Percentiles rank a stretch among this genome's conserved stretches.
Conservation (phyloP, 2,888 invertebrate genomes). For the Peribatodes rhomboidaria region DNA sequence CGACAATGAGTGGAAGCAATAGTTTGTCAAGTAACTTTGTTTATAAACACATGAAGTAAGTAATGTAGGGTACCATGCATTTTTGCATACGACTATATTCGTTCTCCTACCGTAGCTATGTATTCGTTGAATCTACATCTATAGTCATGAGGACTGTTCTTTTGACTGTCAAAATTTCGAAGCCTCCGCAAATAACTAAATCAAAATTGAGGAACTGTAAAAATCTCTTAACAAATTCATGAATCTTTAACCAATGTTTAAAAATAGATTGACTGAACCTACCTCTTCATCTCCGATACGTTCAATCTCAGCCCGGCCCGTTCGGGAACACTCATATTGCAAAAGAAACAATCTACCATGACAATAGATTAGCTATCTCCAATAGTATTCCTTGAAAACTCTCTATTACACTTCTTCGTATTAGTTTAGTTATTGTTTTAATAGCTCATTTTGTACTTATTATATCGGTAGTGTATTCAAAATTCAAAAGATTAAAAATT, state of each 20-base stretch:
- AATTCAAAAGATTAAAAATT: not conserved
- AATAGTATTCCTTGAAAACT: slow-evolving; percentile 75
- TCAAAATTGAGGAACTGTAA: slow-evolving; percentile 79
- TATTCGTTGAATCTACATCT: slow-evolving; percentile 72
- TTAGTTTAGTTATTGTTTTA: slow-evolving; percentile 4
- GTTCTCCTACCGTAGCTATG: slow-evolving; percentile 67
- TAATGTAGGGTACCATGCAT: slow-evolving; percentile 81
- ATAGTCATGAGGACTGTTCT: slow-evolving; percentile 85
- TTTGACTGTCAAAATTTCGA: slow-evolving; percentile 66
- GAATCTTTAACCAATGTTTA: slow-evolving; percentile 52
- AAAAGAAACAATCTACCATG: slow-evolving; percentile 87
- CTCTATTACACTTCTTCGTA: slow-evolving; percentile 32
- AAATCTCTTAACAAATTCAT: slow-evolving; percentile 1
- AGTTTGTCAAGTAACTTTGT: slow-evolving; percentile 85
- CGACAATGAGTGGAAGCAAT: slow-evolving; percentile 63
- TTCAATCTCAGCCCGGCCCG: slow-evolving; percentile 80
- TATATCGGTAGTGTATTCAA: not conserved
- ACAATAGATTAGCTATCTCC: slow-evolving; percentile 83
- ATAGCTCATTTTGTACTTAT: not conserved
- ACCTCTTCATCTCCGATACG: slow-evolving; percentile 81
- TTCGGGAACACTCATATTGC: slow-evolving; percentile 80
- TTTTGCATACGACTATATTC: slow-evolving; percentile 72
- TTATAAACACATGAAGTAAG: slow-evolving; percentile 87
- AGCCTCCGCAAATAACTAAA: slow-evolving; percentile 79
- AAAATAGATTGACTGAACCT: slow-evolving; percentile 77